A percentile compares a stretch with the other conserved stretches of the same genome.
These are phyloP conservation scores for Drosophila anomelani DNA, from an alignment of 2,888 invertebrate genomes.

Conservation along the genomic window DNA sequence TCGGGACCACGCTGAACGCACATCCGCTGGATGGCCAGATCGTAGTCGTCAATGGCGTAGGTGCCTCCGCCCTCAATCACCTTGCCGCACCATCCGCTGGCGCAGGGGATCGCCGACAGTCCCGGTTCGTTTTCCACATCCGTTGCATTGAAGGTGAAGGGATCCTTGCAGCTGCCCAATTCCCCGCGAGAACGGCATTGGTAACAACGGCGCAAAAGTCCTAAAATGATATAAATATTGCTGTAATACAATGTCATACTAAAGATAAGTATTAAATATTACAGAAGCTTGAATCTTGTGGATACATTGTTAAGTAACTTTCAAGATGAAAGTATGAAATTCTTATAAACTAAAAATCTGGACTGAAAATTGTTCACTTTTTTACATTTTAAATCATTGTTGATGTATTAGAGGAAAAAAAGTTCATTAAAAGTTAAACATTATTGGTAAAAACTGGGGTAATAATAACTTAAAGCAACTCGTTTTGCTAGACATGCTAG, in stretches of 20 bases:
- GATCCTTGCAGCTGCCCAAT: constrained; percentile 94
- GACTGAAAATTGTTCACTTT: neutral
- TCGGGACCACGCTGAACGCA: constrained; percentile 95
- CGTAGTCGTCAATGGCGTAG: constrained; percentile 93
- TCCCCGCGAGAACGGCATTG: constrained; percentile 94
- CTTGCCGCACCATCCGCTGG: constrained; percentile 95
- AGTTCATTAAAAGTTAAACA: neutral
- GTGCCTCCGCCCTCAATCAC: constrained; percentile 92
- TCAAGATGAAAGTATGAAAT: neutral
- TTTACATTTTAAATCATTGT: neutral
- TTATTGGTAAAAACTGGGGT: neutral
- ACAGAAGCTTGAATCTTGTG: neutral
- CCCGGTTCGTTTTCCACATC: constrained; percentile 89
- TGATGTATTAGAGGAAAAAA: neutral
- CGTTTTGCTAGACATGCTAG: neutral
- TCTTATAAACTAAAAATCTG: neutral
- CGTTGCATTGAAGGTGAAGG: constrained; percentile 92
- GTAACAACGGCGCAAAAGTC: constrained; percentile 90
- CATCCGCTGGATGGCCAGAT: constrained; percentile 93
- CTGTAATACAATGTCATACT: neutral
- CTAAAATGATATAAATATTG: constrained; percentile 83
- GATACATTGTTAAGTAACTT: neutral
- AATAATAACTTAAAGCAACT: neutral
- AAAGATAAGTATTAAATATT: neutral
- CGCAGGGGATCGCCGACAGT: constrained; percentile 91